A percentile compares a stretch with the other conserved stretches of the same genome.
Conservation (phyloP, 2,888 invertebrate species). For the Zele albiditarsus region DNA sequence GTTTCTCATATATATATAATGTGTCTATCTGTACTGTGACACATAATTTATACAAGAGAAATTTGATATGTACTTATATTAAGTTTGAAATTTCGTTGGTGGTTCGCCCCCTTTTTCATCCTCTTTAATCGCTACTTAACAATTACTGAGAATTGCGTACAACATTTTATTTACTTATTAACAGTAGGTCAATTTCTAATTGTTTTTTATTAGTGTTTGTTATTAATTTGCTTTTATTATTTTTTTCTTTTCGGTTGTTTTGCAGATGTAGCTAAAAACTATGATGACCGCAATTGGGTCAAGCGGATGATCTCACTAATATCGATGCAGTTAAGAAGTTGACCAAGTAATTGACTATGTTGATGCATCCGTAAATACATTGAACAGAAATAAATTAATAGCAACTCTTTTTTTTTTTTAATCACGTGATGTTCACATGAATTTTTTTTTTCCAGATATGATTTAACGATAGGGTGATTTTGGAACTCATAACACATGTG, state of each 20-base stretch:
- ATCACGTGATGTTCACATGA: neutral
- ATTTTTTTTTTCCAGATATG: neutral
- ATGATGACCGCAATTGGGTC: constrained; percentile 28
- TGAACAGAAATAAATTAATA: neutral
- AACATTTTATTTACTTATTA: constrained; percentile 1
- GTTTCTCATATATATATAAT: neutral
- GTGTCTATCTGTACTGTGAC: neutral
- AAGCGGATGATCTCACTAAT: constrained; percentile 24
- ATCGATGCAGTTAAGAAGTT: neutral
- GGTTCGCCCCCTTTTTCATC: neutral
- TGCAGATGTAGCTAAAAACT: constrained; percentile 12
- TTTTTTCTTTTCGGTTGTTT: neutral
- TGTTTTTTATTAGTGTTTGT: constrained; percentile 1
- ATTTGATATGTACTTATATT: constrained; percentile 13
- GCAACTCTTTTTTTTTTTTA: neutral
- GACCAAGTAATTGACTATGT: neutral
- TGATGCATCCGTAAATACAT: constrained; percentile 9
- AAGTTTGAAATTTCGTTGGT: constrained; percentile 3
- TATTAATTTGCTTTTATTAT: neutral
- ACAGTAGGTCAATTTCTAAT: constrained; percentile 19
- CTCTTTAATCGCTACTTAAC: constrained; percentile 1
- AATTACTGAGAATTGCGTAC: constrained; percentile 16
- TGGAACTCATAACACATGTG: neutral
- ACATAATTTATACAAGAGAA: neutral
- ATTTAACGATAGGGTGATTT: neutral